Percentiles rank a stretch among this genome's conserved stretches.
phyloP scores from a whole-genome alignment of 1,140 invertebrate species.

The Arctopsyche grandis region DNA sequence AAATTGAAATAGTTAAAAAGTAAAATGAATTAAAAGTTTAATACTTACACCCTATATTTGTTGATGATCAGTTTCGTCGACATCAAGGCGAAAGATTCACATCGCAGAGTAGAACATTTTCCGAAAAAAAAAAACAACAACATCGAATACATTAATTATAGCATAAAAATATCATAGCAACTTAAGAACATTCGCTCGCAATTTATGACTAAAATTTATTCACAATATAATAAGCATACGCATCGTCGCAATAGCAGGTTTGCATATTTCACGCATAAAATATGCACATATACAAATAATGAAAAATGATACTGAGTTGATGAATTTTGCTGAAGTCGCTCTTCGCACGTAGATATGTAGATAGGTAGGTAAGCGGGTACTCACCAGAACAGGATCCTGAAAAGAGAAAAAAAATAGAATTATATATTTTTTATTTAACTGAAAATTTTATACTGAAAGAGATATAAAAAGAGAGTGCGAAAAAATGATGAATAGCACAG shows the following conservation, averaged over 20 bases:
- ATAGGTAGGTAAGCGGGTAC: too few relatives aligned
- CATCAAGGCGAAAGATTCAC: background rate
- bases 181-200: background rate
- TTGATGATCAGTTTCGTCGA: background rate
- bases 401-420: conserved; percentile 4
- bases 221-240: background rate
- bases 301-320: too few relatives aligned
- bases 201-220: background rate
- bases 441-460: background rate
- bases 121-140: conserved; percentile 15
- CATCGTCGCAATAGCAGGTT: too few relatives aligned
- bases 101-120: background rate
- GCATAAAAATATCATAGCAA: background rate
- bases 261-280: too few relatives aligned
- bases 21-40: background rate
- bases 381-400: conserved; percentile 30
- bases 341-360: too few relatives aligned
- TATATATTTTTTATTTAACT: background rate
- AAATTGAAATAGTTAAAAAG: background rate
- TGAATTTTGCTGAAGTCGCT: background rate
- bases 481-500: background rate
- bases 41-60: background rate
- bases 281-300: background rate
- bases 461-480: background rate
- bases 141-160: conserved; percentile 4